A percentile compares a stretch with the other conserved stretches of the same genome.
Conservation (phyloP, 2,113 vertebrate genomes). For the Myotis yumanensis region DNA sequence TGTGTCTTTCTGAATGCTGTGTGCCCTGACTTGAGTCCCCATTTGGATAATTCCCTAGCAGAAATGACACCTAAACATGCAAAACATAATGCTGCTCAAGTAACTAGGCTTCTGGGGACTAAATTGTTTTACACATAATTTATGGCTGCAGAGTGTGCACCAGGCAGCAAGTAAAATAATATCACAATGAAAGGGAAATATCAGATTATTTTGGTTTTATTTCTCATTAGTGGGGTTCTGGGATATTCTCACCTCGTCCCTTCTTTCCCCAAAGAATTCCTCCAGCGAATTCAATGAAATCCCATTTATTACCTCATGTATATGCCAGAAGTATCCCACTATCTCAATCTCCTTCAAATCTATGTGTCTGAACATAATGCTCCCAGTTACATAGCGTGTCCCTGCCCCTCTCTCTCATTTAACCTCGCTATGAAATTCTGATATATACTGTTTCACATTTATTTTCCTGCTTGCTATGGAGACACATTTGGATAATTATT, state of each 20-base stretch:
- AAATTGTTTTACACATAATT: neutral
- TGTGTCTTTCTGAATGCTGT: neutral
- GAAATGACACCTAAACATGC: neutral
- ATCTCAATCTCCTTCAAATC: neutral
- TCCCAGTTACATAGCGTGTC: accelerated
- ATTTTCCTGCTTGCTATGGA: neutral
- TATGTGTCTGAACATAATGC: accelerated
- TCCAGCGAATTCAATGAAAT: neutral
- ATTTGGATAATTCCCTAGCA: neutral
- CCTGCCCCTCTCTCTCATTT: neutral
- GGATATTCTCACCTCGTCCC: neutral
- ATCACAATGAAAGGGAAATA: neutral
- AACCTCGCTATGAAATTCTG: neutral
- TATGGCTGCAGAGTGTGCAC: neutral
- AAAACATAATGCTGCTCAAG: neutral
- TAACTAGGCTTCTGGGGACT: neutral
- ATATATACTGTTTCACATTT: accelerated
- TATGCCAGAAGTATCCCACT: neutral
- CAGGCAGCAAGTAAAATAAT: neutral
- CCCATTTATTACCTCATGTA: neutral
- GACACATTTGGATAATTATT: neutral
- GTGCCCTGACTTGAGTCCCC: too few species aligned
- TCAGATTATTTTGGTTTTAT: neutral
- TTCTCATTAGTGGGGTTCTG: neutral
- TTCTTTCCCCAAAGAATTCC: neutral